phyloP scores from a whole-genome alignment of 2,113 vertebrate genomes.

The Albula goreensis region DNA sequence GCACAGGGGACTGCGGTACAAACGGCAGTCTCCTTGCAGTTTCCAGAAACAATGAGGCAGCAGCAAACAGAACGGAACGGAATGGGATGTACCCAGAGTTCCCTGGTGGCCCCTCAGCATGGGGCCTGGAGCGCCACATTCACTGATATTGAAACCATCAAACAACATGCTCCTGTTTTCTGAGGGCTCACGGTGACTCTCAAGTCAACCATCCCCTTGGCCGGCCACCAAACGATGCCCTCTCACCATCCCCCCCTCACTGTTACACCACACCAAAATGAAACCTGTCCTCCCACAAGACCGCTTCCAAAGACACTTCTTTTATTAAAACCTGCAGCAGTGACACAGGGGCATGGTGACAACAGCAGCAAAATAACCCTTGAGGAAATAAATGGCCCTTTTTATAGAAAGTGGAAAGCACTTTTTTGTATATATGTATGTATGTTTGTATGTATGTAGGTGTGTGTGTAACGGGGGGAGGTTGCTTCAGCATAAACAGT shows the following conservation, averaged over 20 bases:
- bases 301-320: slow-evolving; percentile 14
- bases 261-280: neutral
- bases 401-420: slow-evolving; percentile 4
- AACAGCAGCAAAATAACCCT: slow-evolving; percentile 6
- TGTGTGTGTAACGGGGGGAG: slow-evolving; percentile 11
- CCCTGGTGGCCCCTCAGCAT: neutral
- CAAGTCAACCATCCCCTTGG: neutral
- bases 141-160: slow-evolving; percentile 19
- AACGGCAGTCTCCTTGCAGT: neutral
- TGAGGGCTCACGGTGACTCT: neutral
- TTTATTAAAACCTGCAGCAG: slow-evolving; percentile 23
- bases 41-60: neutral
- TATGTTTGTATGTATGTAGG: neutral
- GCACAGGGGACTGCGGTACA: neutral
- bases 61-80: neutral
- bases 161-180: neutral
- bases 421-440: slow-evolving; percentile 26
- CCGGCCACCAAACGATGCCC: neutral
- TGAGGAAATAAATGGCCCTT: slow-evolving; percentile 12
- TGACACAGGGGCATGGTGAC: neutral
- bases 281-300: slow-evolving; percentile 9
- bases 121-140: neutral
- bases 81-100: neutral
- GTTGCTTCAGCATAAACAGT: neutral
- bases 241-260: neutral